A percentile compares a stretch with the other conserved stretches of the same genome.
Conservation (phyloP, 1,140 invertebrate species). For the Goniozus legneri region DNA sequence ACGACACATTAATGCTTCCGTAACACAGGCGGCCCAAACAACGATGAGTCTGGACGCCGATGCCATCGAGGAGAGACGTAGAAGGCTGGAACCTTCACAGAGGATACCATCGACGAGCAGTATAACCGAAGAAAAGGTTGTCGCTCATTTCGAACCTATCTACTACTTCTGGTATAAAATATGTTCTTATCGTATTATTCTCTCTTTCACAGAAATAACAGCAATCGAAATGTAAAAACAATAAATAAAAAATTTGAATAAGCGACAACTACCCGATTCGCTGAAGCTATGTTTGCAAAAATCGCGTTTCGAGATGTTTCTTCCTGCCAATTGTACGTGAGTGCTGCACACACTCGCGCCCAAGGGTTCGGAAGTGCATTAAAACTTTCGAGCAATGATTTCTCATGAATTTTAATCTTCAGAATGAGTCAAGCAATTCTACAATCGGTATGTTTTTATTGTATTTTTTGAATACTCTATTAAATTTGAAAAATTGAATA, state of each 20-base stretch:
- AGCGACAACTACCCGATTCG: too few species aligned
- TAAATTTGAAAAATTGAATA: too few species aligned
- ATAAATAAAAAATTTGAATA: slow-evolving; percentile 18
- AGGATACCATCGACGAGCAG: slow-evolving; percentile 45
- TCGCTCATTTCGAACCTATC: too few species aligned
- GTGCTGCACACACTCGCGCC: slow-evolving; percentile 30
- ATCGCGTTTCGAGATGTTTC: slow-evolving; percentile 13
- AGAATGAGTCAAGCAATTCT: slow-evolving; percentile 34
- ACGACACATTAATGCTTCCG: slow-evolving; percentile 54
- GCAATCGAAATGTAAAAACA: slow-evolving; percentile 17
- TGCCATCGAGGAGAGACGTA: slow-evolving; percentile 44
- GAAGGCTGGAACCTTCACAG: slow-evolving; percentile 42
- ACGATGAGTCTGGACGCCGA: slow-evolving; percentile 45
- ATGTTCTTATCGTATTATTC: neutral
- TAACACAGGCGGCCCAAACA: slow-evolving; percentile 34
- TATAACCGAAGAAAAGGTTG: slow-evolving; percentile 46
- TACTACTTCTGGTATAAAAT: neutral
- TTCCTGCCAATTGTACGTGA: slow-evolving; percentile 21
- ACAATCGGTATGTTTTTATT: slow-evolving; percentile 34
- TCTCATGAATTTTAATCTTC: slow-evolving; percentile 35
- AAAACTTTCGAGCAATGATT: slow-evolving; percentile 17
- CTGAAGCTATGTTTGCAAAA: too few species aligned
- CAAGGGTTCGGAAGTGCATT: slow-evolving; percentile 9
- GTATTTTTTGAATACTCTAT: too few species aligned
- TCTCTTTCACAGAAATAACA: slow-evolving; percentile 27